Evolutionary conservation across 2,888 invertebrate genomes (phyloP), one percentile per base, ranked within the genome.

Genomic region (Theodoxus fluviatilis): DNA sequence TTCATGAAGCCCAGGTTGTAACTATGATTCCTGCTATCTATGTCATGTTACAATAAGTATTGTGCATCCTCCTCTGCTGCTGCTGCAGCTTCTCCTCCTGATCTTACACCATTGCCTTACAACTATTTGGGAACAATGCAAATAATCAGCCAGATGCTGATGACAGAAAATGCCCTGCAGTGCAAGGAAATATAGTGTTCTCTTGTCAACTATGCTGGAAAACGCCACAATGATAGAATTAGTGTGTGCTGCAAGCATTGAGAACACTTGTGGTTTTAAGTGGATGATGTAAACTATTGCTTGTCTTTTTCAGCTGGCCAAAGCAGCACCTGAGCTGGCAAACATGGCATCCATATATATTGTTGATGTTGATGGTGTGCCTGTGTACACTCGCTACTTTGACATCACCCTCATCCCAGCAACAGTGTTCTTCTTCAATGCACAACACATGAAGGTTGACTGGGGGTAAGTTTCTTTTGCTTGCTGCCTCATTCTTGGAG

Each of bases 371-470:
- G 84, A 86, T 68, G 71, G 67, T 35, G 82, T 86, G 12, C 85
- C 84, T 4, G 79, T 84, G 1, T 87, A 87, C 70, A 77, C 75
- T 4, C 80, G 81, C 64, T 87, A 87, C 75, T 87, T 87, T 78
- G 87, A 87, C 73, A 85, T 87, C 65, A 82, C 84, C 18, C 79
- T 86, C 55, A 84, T 86, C 25, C 87, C 87, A 57, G 82, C 87
- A 6, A 87, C 87, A 6, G 76, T 87, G 15, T 87, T 87, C 78
- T 87, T 87, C 78, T 87, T 87, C 78, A 87, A 87, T 81, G 85
- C 81, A 43, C 86, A 87, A 68, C 87, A 87, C 71, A 86, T 87
- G 35, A 87, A 87, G 81, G 85, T 87, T 3, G 87, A 87, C 73
- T 87, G 87, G 84, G 86, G 86, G 87, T 87, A 76, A 72, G 80